Evolutionary conservation across 35 echinoderm and acorn worm genomes (phyloP), one percentile per base, ranked within the genome.

Genomic region (Patiria miniata): DNA sequence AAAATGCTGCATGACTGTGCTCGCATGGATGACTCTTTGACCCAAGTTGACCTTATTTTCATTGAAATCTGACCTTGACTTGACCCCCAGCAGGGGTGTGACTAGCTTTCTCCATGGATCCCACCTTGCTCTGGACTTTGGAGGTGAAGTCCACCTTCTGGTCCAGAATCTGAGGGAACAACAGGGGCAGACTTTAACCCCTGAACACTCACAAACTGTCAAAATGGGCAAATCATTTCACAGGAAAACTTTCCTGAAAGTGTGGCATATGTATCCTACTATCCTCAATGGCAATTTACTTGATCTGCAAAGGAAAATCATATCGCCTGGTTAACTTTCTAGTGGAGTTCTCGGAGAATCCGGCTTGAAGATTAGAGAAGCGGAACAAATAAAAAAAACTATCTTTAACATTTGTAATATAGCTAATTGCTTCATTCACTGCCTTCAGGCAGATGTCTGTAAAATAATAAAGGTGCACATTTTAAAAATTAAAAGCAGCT

Each of bases 51-150:
- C 42, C 42, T n/a, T 47, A 19, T 38, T 5, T 36, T 32, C 52
- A 32, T 54, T 82, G 19, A 23, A 37, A 37, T 61, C 83, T 61
- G 83, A 95, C 93, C 85, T 95, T 91, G n/a, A 95, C 85, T 44
- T 95, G 55, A n/a, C 94, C 94, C 1, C 93, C 93, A 34, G 89
- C 85, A 37, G 93, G 93, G 78, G 85, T 95, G 76, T 95, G 89
- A 6, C 47, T 39, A 8, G 89, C 58, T 37, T 91, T 91, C 21
- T 95, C 89, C 52, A 95, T 59, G 52, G 93, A 95, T 42, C 93
- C 93, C 40, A 95, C 77, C 73, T 91, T 95, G 73, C 93, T 91
- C 40, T 77, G 44, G 28, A 86, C 85, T 56, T 89, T 88, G 15
- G 81, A 23, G 16, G 77, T 80, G 52, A 93, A 93, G 12, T 93